These are phyloP conservation scores for Zele albiditarsus DNA, from an alignment of 2,888 invertebrate genomes.

Conservation along the genomic window DNA sequence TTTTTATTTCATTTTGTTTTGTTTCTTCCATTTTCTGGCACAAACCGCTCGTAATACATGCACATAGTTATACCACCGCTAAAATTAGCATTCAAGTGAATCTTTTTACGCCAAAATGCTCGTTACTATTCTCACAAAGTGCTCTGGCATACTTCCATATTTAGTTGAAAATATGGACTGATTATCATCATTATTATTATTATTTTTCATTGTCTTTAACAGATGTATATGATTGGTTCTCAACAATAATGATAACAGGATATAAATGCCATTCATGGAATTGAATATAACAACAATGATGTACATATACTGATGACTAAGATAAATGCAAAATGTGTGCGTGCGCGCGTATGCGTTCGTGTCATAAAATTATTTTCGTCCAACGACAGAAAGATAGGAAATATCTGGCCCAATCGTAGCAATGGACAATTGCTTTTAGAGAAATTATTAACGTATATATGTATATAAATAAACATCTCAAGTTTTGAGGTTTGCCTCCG, in stretches of 20 bases:
- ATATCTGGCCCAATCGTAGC: neutral
- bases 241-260: neutral
- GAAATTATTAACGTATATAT: constrained; percentile 64
- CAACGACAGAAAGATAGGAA: neutral
- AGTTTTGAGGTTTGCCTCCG: constrained; percentile 65
- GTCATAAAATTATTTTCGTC: neutral
- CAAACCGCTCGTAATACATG: constrained; percentile 14
- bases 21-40: constrained; percentile 11
- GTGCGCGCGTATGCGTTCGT: too few species aligned
- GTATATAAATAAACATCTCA: constrained; percentile 61
- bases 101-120: constrained; percentile 28
- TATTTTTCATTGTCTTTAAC: neutral
- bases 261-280: constrained; percentile 19
- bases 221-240: neutral
- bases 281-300: neutral
- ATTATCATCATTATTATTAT: constrained; percentile 5
- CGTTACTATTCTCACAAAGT: constrained; percentile 1
- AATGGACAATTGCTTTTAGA: constrained; percentile 58
- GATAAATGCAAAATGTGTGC: neutral
- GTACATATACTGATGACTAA: neutral
- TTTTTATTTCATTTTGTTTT: constrained; percentile 15
- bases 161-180: constrained; percentile 22
- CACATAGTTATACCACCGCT: neutral
- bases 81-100: constrained; percentile 33
- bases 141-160: constrained; percentile 25